Conservation (phyloP, 2,113 vertebrate species). For the Tylochromis polylepis region DNA sequence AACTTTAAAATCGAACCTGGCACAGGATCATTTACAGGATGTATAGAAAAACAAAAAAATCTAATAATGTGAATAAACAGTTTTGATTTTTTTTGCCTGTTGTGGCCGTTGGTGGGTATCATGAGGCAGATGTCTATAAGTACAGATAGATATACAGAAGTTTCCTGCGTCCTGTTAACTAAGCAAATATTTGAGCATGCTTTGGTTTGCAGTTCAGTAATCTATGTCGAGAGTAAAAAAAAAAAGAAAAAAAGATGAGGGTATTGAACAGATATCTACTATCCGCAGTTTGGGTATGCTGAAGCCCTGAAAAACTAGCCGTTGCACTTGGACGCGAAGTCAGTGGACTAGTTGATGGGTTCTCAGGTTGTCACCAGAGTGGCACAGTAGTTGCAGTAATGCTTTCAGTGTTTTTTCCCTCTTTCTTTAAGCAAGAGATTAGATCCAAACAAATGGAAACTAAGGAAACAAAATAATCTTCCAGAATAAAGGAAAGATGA, state of each 20-base stretch:
- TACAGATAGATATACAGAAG: not conserved
- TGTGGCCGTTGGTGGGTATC: not conserved
- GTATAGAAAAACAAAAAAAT: too few species aligned
- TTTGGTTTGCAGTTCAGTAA: not conserved
- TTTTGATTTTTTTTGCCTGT: not conserved
- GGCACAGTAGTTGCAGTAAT: not conserved
- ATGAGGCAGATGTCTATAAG: not conserved
- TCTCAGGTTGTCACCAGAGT: not conserved
- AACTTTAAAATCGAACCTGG: not conserved
- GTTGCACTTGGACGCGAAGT: not conserved
- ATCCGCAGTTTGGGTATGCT: not conserved
- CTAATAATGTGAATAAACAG: not conserved
- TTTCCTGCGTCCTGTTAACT: accelerated
- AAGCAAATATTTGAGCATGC: not conserved
- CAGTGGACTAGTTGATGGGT: not conserved
- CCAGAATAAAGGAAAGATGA: not conserved
- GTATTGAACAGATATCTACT: not conserved
- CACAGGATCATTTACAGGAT: not conserved
- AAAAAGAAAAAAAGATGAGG: not conserved
- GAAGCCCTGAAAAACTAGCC: not conserved
- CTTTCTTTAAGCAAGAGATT: not conserved
- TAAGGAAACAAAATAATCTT: not conserved
- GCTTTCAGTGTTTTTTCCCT: accelerated
- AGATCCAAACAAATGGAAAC: not conserved
- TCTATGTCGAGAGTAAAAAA: not conserved